Evolutionary conservation across 2,888 invertebrate species (phyloP), one percentile per base, ranked within the genome.

Genomic region (Hypomecis punctinalis): DNA sequence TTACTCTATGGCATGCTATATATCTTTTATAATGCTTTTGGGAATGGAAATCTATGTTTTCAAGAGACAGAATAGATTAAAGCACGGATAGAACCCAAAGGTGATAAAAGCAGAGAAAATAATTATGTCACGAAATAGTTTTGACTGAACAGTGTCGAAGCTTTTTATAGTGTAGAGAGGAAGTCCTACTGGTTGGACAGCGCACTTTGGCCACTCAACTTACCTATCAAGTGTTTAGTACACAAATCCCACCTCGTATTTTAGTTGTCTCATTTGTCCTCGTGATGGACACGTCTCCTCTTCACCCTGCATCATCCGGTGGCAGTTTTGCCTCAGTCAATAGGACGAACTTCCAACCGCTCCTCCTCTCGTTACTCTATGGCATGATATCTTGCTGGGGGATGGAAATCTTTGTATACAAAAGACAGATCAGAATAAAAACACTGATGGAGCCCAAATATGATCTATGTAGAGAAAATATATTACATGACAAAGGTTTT

Each of bases 281-380:
- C 23, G 23, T 23, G 23, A 2, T 23, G 23, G 23, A 23, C 23
- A 23, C 23, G 84, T 13, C 81, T 93, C 49, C 83, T 95, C 35
- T 95, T 94, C 96, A 0, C 71, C 80, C 5, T 96, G 96, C 72
- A 80, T 81, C 5, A 89, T 90, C 0, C 55, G 87, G 88, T 0
- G 93, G 94, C 0, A 89, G 79, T 51, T 96, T 96, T 77, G 91
- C 94, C 8, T 95, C 94, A 9, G 96, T 96, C 6, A 94, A 94
- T 45, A 88, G 95, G 73, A 87, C 94, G 0, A 95, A 95, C 76
- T 94, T 93, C 70, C 92, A 93, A 69, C 93, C 94, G 10, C 93
- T 94, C 0, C 72, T 94, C n/a, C 66, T 93, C 5, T 78, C 90
- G 67, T 77, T 93, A 11, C 52, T 86, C 0, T 93, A 90, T 72